Evolutionary conservation across 2,797 vertebrate genomes (phyloP).

Genomic region (Galago senegalensis): DNA sequence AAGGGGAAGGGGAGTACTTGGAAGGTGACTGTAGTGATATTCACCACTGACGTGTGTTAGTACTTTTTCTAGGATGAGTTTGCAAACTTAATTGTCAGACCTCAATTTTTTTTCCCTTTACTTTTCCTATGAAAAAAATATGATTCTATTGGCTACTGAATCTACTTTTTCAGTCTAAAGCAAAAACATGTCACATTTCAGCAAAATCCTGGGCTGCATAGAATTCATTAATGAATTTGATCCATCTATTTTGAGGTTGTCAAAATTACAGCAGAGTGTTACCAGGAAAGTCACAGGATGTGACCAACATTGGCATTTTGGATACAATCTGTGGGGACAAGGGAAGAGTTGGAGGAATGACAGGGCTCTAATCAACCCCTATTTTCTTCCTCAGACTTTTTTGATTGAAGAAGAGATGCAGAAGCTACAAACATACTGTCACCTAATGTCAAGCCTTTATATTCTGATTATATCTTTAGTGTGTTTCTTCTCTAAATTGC

Average conservation of each 20-base stretch:
- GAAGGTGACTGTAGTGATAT: no score
- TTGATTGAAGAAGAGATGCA: neutral
- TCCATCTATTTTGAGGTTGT: neutral
- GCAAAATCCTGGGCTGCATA: neutral
- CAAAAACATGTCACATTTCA: neutral
- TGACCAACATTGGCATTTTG: neutral
- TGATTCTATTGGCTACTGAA: neutral
- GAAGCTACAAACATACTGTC: neutral
- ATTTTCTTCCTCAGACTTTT: neutral
- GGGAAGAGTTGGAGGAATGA: neutral
- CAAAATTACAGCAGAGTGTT: neutral
- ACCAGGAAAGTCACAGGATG: neutral
- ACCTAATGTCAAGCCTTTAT: neutral
- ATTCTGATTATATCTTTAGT: neutral
- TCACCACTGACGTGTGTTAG: no score
- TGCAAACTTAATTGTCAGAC: no score
- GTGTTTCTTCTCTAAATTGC: neutral
- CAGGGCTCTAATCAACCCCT: neutral
- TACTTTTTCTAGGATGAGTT: no score
- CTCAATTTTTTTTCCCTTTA: neutral
- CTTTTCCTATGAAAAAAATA: neutral
- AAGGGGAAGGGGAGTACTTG: no score
- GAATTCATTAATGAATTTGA: neutral
- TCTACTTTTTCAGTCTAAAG: neutral
- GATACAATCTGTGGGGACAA: neutral